Conservation (phyloP, 2,113 vertebrate genomes). For the Upupa epops region DNA sequence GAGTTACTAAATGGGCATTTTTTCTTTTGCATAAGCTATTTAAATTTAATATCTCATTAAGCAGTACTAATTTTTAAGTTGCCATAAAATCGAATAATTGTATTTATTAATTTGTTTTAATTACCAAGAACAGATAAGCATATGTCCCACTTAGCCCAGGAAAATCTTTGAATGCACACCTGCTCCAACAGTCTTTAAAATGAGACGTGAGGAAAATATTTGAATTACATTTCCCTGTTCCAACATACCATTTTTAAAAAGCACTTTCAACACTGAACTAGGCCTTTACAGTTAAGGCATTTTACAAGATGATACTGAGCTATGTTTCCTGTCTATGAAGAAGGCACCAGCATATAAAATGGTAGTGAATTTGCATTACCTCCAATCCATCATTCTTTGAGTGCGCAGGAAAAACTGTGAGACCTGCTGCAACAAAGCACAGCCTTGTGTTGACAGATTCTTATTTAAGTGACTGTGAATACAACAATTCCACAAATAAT, state of each 20-base stretch:
- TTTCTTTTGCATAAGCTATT: conserved; percentile 19
- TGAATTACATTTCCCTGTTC: conserved; percentile 65
- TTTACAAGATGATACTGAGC: conserved; percentile 95
- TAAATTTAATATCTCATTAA: conserved; percentile 54
- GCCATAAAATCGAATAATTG: conserved; percentile 74
- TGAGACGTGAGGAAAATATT: conserved; percentile 68
- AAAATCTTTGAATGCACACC: conserved; percentile 56
- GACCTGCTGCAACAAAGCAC: conserved; percentile 83
- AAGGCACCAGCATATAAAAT: conserved; percentile 95
- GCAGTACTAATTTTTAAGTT: conserved; percentile 72
- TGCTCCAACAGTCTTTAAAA: conserved; percentile 65
- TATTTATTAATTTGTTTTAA: conserved; percentile 79
- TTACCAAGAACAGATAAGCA: conserved; percentile 64
- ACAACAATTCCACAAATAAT: conserved; percentile 99
- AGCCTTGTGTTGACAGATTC: conserved; percentile 95
- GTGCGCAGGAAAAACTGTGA: conserved; percentile 80
- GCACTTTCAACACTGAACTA: conserved; percentile 68
- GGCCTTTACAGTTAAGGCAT: conserved; percentile 84
- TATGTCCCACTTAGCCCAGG: conserved; percentile 54
- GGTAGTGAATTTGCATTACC: conserved; percentile 99
- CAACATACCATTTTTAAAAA: conserved; percentile 67
- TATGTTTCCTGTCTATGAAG: conserved; percentile 88
- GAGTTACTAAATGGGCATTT: background rate
- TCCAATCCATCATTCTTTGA: conserved; percentile 94
- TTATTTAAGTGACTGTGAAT: conserved; percentile 99